Percentiles rank a stretch among this genome's conserved stretches.
phyloP scores from a whole-genome alignment of 2,797 vertebrate species.

The Pterois miles region DNA sequence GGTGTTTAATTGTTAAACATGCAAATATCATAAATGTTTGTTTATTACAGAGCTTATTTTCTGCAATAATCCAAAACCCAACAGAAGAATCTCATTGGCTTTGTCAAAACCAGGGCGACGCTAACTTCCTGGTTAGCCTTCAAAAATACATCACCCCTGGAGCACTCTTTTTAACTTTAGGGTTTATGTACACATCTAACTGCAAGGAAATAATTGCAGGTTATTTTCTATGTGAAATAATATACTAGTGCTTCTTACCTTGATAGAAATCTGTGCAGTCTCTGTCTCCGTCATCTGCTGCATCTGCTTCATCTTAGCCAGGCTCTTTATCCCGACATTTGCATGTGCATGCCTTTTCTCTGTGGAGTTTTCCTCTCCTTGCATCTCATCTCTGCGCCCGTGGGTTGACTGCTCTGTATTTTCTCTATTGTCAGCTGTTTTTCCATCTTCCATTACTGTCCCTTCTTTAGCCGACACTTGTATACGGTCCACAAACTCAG shows the following conservation, averaged over 20 bases:
- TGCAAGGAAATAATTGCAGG: rapidly evolving
- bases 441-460: not conserved
- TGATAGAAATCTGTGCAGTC: slow-evolving; percentile 52
- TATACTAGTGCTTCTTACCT: slow-evolving; percentile 41
- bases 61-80: no score
- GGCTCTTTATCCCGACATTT: slow-evolving; percentile 30
- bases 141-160: no score
- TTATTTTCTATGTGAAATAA: not conserved
- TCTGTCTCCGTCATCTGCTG: slow-evolving; percentile 23
- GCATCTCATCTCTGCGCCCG: not conserved
- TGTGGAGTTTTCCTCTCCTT: not conserved
- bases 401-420: not conserved
- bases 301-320: slow-evolving; percentile 33
- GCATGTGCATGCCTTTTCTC: not conserved
- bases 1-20: no score
- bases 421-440: not conserved
- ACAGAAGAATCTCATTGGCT: no score
- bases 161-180: not conserved
- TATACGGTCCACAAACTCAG: not conserved
- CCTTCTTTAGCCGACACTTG: rapidly evolving
- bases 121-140: no score
- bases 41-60: no score
- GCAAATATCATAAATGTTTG: no score
- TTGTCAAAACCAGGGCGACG: no score
- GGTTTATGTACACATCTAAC: not conserved